phyloP scores from a whole-genome alignment of 2,113 vertebrate species.

The Muntiacus reevesi region DNA sequence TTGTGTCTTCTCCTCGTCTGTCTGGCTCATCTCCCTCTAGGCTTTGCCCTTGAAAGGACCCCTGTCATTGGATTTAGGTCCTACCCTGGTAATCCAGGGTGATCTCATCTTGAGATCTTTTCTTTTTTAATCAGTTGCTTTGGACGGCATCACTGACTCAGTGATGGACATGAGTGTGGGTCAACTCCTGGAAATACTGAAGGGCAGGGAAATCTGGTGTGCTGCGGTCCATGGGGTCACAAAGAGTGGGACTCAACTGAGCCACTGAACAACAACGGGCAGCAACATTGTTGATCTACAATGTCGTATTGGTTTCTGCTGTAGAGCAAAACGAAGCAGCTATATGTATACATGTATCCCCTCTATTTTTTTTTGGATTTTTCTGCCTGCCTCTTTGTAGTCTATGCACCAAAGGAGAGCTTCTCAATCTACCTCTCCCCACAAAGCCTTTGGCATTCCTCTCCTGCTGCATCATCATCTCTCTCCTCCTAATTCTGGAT shows the following conservation, averaged over 20 bases:
- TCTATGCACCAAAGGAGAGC: neutral
- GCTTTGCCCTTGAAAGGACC: neutral
- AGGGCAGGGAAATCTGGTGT: neutral
- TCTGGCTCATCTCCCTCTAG: neutral
- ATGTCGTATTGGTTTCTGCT: neutral
- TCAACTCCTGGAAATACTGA: neutral
- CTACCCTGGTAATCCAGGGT: neutral
- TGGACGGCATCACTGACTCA: neutral
- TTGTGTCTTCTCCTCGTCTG: neutral
- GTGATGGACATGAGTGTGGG: neutral
- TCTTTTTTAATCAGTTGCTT: neutral
- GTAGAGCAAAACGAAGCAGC: neutral
- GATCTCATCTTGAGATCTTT: neutral
- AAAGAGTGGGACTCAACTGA: neutral
- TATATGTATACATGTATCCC: neutral
- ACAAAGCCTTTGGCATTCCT: neutral
- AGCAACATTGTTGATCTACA: neutral
- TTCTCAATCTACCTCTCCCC: too few relatives aligned
- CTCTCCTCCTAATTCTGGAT: neutral
- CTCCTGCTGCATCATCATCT: too few relatives aligned
- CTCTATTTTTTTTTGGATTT: neutral
- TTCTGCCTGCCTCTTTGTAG: neutral
- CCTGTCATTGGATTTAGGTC: neutral
- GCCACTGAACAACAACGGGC: rapidly evolving
- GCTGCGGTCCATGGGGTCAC: neutral